Percentiles rank a stretch among this genome's conserved stretches.
Evolutionary conservation across 2,888 invertebrate genomes (phyloP).

Genomic region (Harpalus rufipes): DNA sequence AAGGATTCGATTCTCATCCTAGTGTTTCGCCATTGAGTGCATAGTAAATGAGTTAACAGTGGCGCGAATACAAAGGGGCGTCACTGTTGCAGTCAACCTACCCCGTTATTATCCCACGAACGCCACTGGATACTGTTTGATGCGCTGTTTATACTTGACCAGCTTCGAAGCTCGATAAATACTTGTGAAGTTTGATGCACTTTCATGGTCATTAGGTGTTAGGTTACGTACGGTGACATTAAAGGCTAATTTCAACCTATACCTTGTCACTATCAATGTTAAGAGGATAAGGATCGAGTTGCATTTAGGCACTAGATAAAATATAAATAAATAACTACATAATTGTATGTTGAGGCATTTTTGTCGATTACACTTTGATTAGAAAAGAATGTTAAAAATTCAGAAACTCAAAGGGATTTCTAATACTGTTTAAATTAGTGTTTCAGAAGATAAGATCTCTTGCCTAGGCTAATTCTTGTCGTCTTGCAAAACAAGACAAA

Average conservation of each 20-base stretch:
- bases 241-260: neutral
- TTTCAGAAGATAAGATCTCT: no score
- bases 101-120: neutral
- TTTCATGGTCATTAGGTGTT: constrained; percentile 1
- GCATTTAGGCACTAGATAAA: neutral
- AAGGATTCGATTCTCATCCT: constrained; percentile 10
- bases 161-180: constrained; percentile 1
- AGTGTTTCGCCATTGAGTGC: constrained; percentile 41
- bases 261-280: neutral
- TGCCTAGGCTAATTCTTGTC: no score
- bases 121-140: constrained; percentile 6
- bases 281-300: neutral
- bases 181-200: neutral
- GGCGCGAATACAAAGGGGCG: constrained; percentile 38
- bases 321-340: no score
- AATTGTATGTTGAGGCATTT: no score
- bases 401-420: no score
- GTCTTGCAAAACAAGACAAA: no score
- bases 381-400: no score
- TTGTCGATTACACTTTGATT: no score
- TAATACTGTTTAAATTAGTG: no score
- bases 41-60: constrained; percentile 41
- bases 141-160: neutral
- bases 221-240: neutral
- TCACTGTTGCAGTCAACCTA: neutral